Evolutionary conservation across 1,140 invertebrate genomes (phyloP).

Genomic region (Nasonia longicornis): DNA sequence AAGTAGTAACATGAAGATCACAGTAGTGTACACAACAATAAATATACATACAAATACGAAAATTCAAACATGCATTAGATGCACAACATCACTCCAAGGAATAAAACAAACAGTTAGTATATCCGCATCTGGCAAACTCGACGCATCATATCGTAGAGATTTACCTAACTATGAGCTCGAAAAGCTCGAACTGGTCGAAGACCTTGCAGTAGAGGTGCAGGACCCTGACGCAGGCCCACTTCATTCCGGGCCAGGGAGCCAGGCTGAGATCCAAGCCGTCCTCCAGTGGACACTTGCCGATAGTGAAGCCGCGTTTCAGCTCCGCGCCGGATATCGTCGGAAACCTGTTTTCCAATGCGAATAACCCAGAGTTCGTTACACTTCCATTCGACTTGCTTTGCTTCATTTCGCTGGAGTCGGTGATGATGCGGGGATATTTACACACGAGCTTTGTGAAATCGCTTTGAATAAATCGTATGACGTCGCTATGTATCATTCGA

Average conservation of each 20-base stretch:
- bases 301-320: conserved; percentile 56
- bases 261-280: conserved; percentile 66
- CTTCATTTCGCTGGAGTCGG: neutral
- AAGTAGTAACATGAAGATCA: too few relatives aligned
- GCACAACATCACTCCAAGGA: neutral
- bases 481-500: neutral
- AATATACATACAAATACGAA: too few relatives aligned
- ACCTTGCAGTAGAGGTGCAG: conserved; percentile 86
- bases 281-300: conserved; percentile 64
- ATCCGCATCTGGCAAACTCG: too few relatives aligned
- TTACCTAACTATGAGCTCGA: conserved; percentile 85
- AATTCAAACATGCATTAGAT: too few relatives aligned
- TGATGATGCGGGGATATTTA: neutral
- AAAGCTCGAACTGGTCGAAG: conserved; percentile 82
- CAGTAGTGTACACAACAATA: too few relatives aligned
- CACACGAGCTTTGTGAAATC: conserved; percentile 26
- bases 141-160: conserved; percentile 39
- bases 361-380: conserved; percentile 17
- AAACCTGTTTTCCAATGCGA: conserved; percentile 51
- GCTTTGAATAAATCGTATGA: neutral
- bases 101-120: neutral
- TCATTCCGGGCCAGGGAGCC: conserved; percentile 81
- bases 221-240: conserved; percentile 82
- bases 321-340: conserved; percentile 66
- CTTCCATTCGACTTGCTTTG: neutral